Percentiles rank a stretch among this genome's conserved stretches.
Evolutionary conservation across 2,113 vertebrate genomes (phyloP).

Genomic region (Peromyscus polionotus): DNA sequence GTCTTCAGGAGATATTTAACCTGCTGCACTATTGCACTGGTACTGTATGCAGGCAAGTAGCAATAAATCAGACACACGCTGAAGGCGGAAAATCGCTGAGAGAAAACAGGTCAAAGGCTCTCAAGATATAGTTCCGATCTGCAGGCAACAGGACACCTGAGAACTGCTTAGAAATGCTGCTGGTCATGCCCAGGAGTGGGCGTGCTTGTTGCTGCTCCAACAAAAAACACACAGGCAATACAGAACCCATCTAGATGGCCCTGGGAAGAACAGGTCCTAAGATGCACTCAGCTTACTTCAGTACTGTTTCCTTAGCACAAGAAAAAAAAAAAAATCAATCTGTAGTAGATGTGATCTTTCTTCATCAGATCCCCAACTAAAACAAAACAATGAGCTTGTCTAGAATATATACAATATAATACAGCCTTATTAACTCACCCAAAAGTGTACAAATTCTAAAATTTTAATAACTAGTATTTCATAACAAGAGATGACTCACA

Average conservation of each 20-base stretch:
- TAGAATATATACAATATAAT: neutral
- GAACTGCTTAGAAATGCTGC: neutral
- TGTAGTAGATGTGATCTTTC: neutral
- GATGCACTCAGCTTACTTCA: neutral
- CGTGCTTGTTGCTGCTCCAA: fast-evolving
- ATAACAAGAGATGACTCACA: neutral
- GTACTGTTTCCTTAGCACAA: neutral
- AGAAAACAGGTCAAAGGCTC: neutral
- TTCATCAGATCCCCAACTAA: neutral
- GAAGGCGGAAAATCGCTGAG: neutral
- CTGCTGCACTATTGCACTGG: neutral
- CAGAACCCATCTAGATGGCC: neutral
- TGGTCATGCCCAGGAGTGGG: fast-evolving
- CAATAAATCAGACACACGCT: neutral
- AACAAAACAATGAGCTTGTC: neutral
- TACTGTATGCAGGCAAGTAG: neutral
- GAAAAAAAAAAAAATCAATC: neutral
- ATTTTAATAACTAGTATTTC: neutral
- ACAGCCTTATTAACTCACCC: neutral
- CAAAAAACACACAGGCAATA: neutral
- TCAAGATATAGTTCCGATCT: neutral
- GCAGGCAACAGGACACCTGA: neutral
- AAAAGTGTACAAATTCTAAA: neutral
- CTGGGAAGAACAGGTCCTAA: neutral
- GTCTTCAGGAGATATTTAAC: neutral